Conservation (phyloP, 2,888 invertebrate genomes). For the Acanthosoma haemorrhoidale region DNA sequence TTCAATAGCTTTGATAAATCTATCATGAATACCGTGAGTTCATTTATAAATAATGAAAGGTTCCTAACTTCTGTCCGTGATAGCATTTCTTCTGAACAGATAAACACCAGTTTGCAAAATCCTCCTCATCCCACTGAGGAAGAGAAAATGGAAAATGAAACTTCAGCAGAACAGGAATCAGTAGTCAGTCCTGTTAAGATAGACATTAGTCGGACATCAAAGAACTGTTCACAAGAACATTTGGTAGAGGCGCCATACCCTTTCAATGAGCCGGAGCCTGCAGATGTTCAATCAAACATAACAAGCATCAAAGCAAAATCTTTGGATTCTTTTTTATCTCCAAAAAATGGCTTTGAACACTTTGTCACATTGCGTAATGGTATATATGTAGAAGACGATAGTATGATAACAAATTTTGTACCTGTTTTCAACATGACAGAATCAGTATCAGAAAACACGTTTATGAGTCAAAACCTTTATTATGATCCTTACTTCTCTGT, state of each 20-base stretch:
- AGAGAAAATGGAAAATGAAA: not conserved
- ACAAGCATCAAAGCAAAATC: conserved; percentile 31
- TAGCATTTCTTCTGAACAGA: not conserved
- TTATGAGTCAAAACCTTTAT: conserved; percentile 23
- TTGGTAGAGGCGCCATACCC: conserved; percentile 20
- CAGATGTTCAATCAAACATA: not conserved
- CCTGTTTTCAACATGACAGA: conserved; percentile 35
- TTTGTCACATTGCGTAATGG: conserved; percentile 18
- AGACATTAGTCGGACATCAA: not conserved
- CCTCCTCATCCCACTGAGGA: no score
- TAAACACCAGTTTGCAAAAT: not conserved
- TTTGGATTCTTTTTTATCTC: conserved; percentile 28
- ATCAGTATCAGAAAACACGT: conserved; percentile 31
- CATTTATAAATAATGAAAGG: conserved; percentile 4
- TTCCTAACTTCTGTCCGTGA: not conserved
- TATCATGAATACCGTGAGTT: not conserved
- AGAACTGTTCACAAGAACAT: not conserved
- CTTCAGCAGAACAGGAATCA: not conserved
- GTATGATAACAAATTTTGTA: conserved; percentile 7
- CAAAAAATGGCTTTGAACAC: conserved; percentile 29
- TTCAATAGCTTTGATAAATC: not conserved
- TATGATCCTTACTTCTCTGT: conserved; percentile 35
- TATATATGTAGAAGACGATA: not conserved
- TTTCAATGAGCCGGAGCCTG: conserved; percentile 9
- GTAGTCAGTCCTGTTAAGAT: not conserved